Evolutionary conservation across 1,140 invertebrate genomes (phyloP).

Genomic region (honey bee (Apis mellifera)): DNA sequence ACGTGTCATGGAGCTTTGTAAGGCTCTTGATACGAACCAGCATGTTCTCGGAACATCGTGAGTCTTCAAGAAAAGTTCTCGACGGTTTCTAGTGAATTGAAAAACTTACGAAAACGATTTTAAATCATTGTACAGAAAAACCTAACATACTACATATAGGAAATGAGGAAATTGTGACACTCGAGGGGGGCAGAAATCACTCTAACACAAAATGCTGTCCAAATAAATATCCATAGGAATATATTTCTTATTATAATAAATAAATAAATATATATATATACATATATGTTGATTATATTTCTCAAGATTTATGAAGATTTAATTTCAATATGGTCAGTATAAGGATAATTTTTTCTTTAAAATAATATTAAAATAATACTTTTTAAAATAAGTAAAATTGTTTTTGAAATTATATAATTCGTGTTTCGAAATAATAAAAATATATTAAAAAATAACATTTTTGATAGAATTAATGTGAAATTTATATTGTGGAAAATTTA

Average conservation of each 20-base stretch:
- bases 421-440: background rate
- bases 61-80: slow-evolving; percentile 22
- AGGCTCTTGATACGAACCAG: slow-evolving; percentile 34
- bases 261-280: background rate
- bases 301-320: slow-evolving; percentile 44
- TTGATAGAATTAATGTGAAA: background rate
- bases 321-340: slow-evolving; percentile 56
- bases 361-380: background rate
- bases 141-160: background rate
- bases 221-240: background rate
- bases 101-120: background rate
- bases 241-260: slow-evolving; percentile 21
- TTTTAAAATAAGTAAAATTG: background rate
- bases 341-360: slow-evolving; percentile 4
- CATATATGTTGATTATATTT: slow-evolving; percentile 15
- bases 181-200: slow-evolving; percentile 16
- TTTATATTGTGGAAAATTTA: background rate
- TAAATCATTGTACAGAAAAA: background rate
- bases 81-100: background rate
- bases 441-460: background rate
- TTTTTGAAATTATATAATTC: background rate
- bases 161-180: slow-evolving; percentile 2
- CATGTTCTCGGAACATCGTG: slow-evolving; percentile 49
- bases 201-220: slow-evolving; percentile 2
- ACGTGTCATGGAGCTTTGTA: slow-evolving; percentile 66